Evolutionary conservation across 2,113 vertebrate genomes (phyloP).

Genomic region (Caloenas nicobarica): DNA sequence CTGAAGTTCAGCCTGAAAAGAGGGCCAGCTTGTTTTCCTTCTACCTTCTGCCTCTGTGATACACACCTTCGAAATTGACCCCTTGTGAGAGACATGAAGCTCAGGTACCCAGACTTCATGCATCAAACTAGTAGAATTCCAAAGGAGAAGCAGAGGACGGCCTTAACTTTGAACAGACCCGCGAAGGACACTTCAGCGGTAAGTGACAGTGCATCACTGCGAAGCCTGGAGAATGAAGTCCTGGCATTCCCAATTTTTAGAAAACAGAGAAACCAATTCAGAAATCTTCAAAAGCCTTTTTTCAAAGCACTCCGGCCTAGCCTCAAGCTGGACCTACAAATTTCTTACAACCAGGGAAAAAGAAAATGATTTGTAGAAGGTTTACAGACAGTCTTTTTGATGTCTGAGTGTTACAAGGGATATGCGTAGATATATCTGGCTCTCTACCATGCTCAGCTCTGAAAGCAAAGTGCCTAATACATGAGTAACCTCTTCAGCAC

Average conservation of each 20-base stretch:
- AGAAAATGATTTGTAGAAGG: neutral
- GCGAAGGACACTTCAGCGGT: neutral
- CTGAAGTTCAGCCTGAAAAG: neutral
- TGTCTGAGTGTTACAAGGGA: neutral
- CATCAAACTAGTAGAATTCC: neutral
- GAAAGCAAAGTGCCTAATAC: slow-evolving; percentile 3
- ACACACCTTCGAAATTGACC: neutral
- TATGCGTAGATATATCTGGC: neutral
- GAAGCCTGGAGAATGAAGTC: neutral
- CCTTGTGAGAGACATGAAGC: neutral
- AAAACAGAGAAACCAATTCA: neutral
- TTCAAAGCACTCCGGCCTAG: neutral
- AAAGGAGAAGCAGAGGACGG: neutral
- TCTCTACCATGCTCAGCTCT: neutral
- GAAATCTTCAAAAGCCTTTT: neutral
- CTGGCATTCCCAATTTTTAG: neutral
- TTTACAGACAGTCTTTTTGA: slow-evolving; percentile 1
- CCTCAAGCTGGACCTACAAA: neutral
- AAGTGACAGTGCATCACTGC: neutral
- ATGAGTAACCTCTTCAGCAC: slow-evolving; percentile 45
- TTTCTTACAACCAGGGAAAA: neutral
- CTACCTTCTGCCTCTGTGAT: neutral
- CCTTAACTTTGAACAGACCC: neutral
- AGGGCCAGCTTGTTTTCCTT: neutral
- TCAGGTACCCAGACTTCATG: neutral